Base-by-base conservation (phyloP, 2,797 vertebrate species). In the Furcifer pardalis region DNA sequence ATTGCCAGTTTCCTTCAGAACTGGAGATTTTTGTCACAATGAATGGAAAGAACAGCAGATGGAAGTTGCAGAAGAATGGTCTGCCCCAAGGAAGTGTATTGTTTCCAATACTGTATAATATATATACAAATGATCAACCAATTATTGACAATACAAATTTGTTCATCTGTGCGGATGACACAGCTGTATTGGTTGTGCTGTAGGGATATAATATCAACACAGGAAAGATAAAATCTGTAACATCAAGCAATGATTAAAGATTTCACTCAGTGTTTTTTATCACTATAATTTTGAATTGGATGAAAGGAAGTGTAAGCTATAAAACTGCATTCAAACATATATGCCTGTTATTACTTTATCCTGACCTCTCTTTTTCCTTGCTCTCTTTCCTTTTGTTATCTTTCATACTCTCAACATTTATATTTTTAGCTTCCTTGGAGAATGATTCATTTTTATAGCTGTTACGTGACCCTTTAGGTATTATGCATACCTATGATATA, bases 161-260 rank as follows among this genome's bases (percentile, higher is more conserved):
- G n/a, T n/a, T n/a, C n/a, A n/a, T n/a, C n/a, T n/a, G n/a, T n/a
- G n/a, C n/a, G n/a, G n/a, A n/a, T n/a, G n/a, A n/a, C n/a, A n/a
- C n/a, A n/a, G n/a, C n/a, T n/a, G n/a, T n/a, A n/a, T n/a, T n/a
- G n/a, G n/a, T n/a, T n/a, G n/a, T n/a, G 68, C 25, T 72, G 52
- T 52, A 37, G n/a, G 68, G 68, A 72, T n/a, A 23, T 37, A 44
- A 42, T 72, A 62, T 42, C 32, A 81, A 59, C 52, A 73, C 69
- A 72, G 19, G 4, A 37, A 37, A 81, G 42, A 72, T 44, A 73
- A 72, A 60, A 72, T 81, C 68, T 21, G 1, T 62, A n/a, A 59
- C 56, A 44, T 15, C n/a, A 79, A 69, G 9, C 0, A 76, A 30
- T n/a, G 63, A 79, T 69, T 89, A 77, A 52, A 89, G 83, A 77